These are phyloP conservation scores for Poliocrania exsul DNA, from an alignment of 2,797 vertebrate genomes.

Conservation along the genomic window DNA sequence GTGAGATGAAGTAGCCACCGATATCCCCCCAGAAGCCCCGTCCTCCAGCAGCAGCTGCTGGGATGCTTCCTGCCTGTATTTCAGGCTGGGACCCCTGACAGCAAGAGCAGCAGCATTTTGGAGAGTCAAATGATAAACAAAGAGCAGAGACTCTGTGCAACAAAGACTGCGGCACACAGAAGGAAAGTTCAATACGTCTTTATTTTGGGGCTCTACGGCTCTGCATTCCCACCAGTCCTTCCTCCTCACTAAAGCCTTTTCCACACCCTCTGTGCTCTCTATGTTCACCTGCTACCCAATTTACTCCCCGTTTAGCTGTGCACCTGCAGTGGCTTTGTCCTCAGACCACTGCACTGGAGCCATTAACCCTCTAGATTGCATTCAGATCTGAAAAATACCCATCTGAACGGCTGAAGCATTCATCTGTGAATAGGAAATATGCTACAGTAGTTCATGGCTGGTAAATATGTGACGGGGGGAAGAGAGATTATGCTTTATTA, in stretches of 20 bases:
- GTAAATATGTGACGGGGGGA: slow-evolving; percentile 45
- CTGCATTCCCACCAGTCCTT: slow-evolving; percentile 6
- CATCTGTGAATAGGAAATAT: slow-evolving; percentile 68
- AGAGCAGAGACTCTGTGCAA: background rate
- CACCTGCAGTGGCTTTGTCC: slow-evolving; percentile 66
- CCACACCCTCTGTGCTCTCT: slow-evolving; percentile 53
- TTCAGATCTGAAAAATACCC: slow-evolving; percentile 56
- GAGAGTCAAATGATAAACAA: background rate
- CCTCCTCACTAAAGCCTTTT: slow-evolving; percentile 52
- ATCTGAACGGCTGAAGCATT: slow-evolving; percentile 66
- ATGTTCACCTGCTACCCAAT: slow-evolving; percentile 72
- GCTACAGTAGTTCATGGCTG: slow-evolving; percentile 59
- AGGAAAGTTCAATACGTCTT: background rate
- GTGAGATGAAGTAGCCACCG: accelerated
- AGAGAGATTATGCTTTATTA: slow-evolving; percentile 58
- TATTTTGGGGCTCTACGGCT: slow-evolving; percentile 37
- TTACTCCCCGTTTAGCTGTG: slow-evolving; percentile 64
- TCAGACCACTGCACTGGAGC: slow-evolving; percentile 41
- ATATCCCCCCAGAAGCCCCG: accelerated
- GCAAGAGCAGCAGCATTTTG: slow-evolving; percentile 15
- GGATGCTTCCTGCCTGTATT: background rate
- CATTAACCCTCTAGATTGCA: slow-evolving; percentile 70
- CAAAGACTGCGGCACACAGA: background rate
- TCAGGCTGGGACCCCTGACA: background rate
- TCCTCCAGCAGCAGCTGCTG: background rate